phyloP scores from a whole-genome alignment of 1,140 invertebrate species.

The Cotesia chilonis region DNA sequence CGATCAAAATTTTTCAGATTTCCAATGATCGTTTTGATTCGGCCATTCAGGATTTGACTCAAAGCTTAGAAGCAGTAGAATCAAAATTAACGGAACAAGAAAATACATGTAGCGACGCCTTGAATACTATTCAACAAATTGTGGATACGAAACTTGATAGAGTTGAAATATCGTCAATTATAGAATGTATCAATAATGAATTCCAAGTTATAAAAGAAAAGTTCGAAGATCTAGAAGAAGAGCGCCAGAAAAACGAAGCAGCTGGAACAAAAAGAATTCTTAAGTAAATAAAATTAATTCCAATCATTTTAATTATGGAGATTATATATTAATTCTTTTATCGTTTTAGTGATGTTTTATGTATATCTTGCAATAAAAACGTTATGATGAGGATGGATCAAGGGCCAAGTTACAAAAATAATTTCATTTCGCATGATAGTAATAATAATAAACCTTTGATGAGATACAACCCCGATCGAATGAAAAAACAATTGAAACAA shows the following conservation, averaged over 20 bases:
- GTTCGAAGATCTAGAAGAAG: constrained; percentile 67
- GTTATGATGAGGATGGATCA: constrained; percentile 74
- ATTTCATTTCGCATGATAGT: constrained; percentile 60
- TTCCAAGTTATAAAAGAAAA: constrained; percentile 72
- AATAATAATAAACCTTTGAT: constrained; percentile 72
- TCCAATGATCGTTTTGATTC: constrained; percentile 75
- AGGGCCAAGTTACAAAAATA: constrained; percentile 54
- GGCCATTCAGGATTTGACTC: constrained; percentile 71
- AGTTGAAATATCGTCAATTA: constrained; percentile 72
- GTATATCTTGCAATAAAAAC: constrained; percentile 77
- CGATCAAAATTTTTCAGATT: constrained; percentile 55
- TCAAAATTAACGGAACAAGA: constrained; percentile 71
- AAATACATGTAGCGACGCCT: constrained; percentile 55
- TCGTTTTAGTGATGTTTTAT: constrained; percentile 71
- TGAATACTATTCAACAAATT: constrained; percentile 73
- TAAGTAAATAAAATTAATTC: constrained; percentile 52
- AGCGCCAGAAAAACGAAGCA: constrained; percentile 72
- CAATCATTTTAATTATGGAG: constrained; percentile 10
- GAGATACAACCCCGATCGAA: constrained; percentile 72
- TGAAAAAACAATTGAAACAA: constrained; percentile 68
- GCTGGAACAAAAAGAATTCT: constrained; percentile 74
- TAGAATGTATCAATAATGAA: constrained; percentile 72
- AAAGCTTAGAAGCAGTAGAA: constrained; percentile 71
- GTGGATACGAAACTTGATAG: constrained; percentile 75
- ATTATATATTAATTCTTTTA: constrained; percentile 7